Evolutionary conservation across 2,797 vertebrate species (phyloP), one percentile per base, ranked within the genome.

Genomic region (Myotis planiceps): DNA sequence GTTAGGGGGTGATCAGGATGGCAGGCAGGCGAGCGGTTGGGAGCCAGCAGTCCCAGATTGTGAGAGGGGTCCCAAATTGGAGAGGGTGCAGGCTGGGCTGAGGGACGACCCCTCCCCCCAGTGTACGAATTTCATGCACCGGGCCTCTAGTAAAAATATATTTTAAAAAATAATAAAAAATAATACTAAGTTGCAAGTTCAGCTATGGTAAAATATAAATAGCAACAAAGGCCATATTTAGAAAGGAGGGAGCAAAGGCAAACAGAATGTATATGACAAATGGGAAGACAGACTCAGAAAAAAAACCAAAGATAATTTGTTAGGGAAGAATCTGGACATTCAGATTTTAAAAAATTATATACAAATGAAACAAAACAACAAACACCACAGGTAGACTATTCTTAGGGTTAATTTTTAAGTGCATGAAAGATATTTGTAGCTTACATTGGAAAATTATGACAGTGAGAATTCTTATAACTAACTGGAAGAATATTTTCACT

Each of bases 361-460:
- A 81, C 60, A 94, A 84, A 60, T 78, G n/a, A 82, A 96, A 92
- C 71, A 68, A 95, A 90, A 91, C 88, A 15, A 55, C 68, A 60
- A 60, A 60, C 88, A 87, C 42, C 39, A 72, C 1, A 15, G 32
- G 15, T 51, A 83, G 37, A 93, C 27, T 71, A 80, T 69, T 25
- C 15, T 84, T 83, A 47, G 47, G 37, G 74, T 88, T 92, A 55
- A n/a, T 88, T 90, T 89, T 85, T 85, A 94, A 92, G 51, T 68
- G 51, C 92, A 91, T 55, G 32, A 92, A 94, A 81, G 13, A 93
- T 3, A 90, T 76, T 66, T 80, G 80, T 29, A 72, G 16, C n/a
- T 96, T 88, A 88, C 6, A 9, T 14, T 89, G 25, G 68, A 76
- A 95, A 88, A 96, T 88, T 29, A 86, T 78, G 55, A 84, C 45